Base-by-base conservation (phyloP, 2,888 invertebrate species). In the Sarcophaga carnaria region DNA sequence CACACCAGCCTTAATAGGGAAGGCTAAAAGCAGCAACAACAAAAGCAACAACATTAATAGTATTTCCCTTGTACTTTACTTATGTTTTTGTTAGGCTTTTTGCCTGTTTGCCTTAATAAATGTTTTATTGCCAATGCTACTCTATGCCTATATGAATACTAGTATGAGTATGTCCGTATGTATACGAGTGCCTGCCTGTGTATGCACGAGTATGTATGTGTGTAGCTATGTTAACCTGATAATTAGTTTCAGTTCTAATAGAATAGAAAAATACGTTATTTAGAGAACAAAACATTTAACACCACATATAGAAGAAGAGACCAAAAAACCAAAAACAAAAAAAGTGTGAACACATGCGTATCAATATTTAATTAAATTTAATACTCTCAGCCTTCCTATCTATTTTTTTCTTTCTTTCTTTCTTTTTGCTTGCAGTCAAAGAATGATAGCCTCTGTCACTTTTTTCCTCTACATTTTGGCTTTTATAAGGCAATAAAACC, bases 311-410 rank as follows among this genome's bases (percentile, higher is more conserved):
- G 8, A 0, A 8, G 37, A 10, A 8, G 37, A 10, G 37, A 10
- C 37, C 37, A 10, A 37, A 37, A 37, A 37, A 37, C 6, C 37
- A 72, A 69, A 20, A 20, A 45, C 17, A 47, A 62, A 63, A 74
- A 59, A 66, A 27, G 64, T 86, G 75, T 75, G 75, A 75, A 79
- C 82, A 82, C 85, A 85, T 85, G 82, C 79, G 79, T 70, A 85
- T 79, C 78, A 82, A 75, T 82, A 82, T 85, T 85, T 85, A 85
- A 85, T 85, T 85, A 85, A 85, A 54, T 79, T 79, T 78, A 81
- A 79, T 82, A 54, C 69, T 54, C 20, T 77, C 59, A 67, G 14
- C 66, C 59, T 71, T 14, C 59, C 59, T 82, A 74, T 83, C 59
- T 82, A 69, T 12, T 77, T 64, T 62, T 76, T 22, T 8, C 0